Evolutionary conservation across 2,113 vertebrate genomes (phyloP), one percentile per base, ranked within the genome.

Genomic region (Damaliscus lunatus): DNA sequence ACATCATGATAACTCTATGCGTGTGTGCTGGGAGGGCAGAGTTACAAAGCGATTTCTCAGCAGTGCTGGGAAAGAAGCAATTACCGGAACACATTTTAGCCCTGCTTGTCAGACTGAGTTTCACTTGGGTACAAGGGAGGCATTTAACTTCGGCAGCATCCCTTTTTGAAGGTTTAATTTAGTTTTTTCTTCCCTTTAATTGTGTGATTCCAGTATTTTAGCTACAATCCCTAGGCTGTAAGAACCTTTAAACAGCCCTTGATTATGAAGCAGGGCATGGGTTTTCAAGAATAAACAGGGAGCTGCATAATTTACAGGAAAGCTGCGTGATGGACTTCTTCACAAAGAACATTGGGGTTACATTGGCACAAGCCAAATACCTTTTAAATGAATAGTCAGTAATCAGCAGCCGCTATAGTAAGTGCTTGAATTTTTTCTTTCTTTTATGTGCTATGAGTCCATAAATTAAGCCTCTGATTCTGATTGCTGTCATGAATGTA

Each of bases 131-230:
- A 94, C 96, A 21, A 93, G 94, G 94, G 97, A 98, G 97, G 89
- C 12, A 46, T 85, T 87, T 89, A 80, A 96, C 96, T 19, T 52
- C 53, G 36, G 93, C 15, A 27, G 15, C 93, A 59, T 93, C 97
- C 96, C 93, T 98, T 97, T 97, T 94, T 77, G 83, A 77, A 77
- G 94, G 57, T 88, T 97, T 98, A 97, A 93, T 98, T 96, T 84
- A 85, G 83, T 96, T 97, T 53, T 96, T 57, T 96, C 90, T 62
- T 85, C 71, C 50, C 52, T 78, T 97, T 91, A 97, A 95, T 95
- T 93, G n/a, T 89, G 77, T 95, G 50, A 94, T 97, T 98, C 93
- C 97, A 67, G 96, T 98, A 92, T 91, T 83, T 92, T 96, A 87
- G 59, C 85, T 96, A 36, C 71, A 74, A 60, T 46, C 71, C 60